Evolutionary conservation across 2,888 invertebrate genomes (phyloP).

Genomic region (Thymelicus sylvestris): DNA sequence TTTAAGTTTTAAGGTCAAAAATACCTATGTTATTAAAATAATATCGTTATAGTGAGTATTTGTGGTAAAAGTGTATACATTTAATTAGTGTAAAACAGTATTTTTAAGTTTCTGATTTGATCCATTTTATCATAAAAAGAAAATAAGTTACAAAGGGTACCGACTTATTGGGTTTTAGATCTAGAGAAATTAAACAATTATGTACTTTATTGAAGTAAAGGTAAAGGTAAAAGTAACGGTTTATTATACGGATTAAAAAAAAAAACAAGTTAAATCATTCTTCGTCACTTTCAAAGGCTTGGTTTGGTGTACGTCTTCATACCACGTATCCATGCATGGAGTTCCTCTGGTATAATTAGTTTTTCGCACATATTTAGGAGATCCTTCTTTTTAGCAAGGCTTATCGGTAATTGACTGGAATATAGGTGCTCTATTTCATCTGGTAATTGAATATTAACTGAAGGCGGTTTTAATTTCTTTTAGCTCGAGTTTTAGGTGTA

Average conservation of each 20-base stretch:
- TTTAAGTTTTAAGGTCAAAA: conserved; percentile 18
- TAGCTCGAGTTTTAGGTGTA: not conserved
- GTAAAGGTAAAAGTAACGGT: not conserved
- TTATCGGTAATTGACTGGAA: not conserved
- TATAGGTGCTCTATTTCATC: not conserved
- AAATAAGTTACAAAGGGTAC: conserved; percentile 4
- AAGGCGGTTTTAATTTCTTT: not conserved
- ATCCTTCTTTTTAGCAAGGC: not conserved
- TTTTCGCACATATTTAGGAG: not conserved
- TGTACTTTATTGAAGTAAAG: too few species aligned
- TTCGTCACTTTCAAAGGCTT: not conserved
- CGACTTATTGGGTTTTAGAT: conserved; percentile 7
- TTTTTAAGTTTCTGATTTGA: conserved; percentile 10
- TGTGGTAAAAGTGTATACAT: conserved; percentile 16
- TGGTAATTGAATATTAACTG: not conserved
- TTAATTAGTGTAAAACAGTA: conserved; percentile 13
- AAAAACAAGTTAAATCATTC: not conserved
- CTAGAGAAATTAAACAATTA: not conserved
- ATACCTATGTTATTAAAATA: conserved; percentile 7
- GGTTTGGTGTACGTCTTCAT: not conserved
- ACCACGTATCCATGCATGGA: not conserved
- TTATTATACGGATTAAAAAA: not conserved
- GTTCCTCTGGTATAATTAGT: not conserved
- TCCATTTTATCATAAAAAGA: conserved; percentile 8
- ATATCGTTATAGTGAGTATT: conserved; percentile 18